Base-by-base conservation (phyloP, 2,797 vertebrate genomes). In the Gymnoscopelus microlampas region DNA sequence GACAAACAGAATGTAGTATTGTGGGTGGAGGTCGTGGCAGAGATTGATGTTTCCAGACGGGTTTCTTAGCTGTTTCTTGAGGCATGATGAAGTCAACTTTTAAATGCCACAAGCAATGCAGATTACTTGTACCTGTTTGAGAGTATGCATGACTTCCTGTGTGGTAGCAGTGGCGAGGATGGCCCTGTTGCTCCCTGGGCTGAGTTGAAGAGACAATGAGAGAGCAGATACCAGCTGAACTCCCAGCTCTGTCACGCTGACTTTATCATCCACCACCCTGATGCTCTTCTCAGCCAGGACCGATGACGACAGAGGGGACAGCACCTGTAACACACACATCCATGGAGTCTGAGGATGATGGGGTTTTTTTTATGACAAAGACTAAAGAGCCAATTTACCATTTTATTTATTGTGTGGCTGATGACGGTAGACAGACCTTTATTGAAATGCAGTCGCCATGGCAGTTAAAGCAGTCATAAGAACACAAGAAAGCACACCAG, bases 91-190 rank as follows among this genome's bases (percentile, higher is more conserved):
- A n/a, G 39, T 10, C 19, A 26, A n/a, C 11, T 51, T 10, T 5
- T 7, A 24, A 55, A 56, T 44, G 44, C 4, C n/a, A 44, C 29
- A 51, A 70, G 29, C 66, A 49, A 29, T 55, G 60, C 19, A 3
- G 11, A 60, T 29, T 8, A 48, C 24, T 12, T 35, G 0, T 84
- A 91, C 91, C 88, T 92, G 89, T 62, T 85, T 82, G 12, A 85
- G 84, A 0, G 81, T 77, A 24, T 80, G 74, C 1, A 87, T 87
- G 62, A 91, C 85, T 76, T 89, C 89, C 69, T 86, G 84, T 15
- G 88, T 90, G 63, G 58, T 56, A 3, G 39, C 39, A 7, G 39
- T 44, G 39, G 39, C 39, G 7, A 44, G 39, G 39, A 44, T 3
- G 39, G 39, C 39, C 39, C 39, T 44, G 39, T 44, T 10, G 39